Conservation (phyloP, 2,888 invertebrate species). For the Neuroscelio doddi region DNA sequence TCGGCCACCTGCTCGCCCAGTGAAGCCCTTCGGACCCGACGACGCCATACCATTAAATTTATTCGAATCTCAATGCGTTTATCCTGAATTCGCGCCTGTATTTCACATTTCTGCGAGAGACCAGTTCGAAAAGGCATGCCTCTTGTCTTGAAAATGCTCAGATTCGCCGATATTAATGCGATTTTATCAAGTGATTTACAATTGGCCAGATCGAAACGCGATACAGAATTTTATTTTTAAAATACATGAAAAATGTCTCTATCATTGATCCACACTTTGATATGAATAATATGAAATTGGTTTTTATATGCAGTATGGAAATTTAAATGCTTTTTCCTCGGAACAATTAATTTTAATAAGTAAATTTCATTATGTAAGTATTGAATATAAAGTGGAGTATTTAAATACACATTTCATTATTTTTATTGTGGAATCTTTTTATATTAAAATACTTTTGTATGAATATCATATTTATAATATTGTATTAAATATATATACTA, state of each 20-base stretch:
- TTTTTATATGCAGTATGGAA: too few relatives aligned
- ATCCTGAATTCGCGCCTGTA: conserved; percentile 55
- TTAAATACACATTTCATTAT: too few relatives aligned
- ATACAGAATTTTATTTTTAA: conserved; percentile 13
- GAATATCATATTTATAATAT: too few relatives aligned
- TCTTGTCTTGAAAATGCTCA: conserved; percentile 31
- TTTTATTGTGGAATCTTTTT: too few relatives aligned
- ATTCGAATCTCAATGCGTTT: conserved; percentile 65
- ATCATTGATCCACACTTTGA: too few relatives aligned
- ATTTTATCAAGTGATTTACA: conserved; percentile 41
- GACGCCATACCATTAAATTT: conserved; percentile 67
- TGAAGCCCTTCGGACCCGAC: conserved; percentile 55
- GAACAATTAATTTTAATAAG: too few relatives aligned
- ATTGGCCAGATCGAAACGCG: conserved; percentile 20
- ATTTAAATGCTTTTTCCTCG: too few relatives aligned
- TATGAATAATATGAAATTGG: too few relatives aligned
- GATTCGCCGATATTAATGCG: conserved; percentile 36
- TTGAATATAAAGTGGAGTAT: too few relatives aligned
- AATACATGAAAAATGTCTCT: conserved; percentile 34
- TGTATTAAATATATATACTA: too few relatives aligned
- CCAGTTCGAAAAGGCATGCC: conserved; percentile 35
- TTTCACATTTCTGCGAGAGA: conserved; percentile 50
- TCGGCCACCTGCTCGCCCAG: conserved; percentile 67
- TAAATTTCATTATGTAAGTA: too few relatives aligned
- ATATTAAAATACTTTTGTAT: too few relatives aligned